Conservation (phyloP, 2,888 invertebrate species). For the Synergus umbraculus region DNA sequence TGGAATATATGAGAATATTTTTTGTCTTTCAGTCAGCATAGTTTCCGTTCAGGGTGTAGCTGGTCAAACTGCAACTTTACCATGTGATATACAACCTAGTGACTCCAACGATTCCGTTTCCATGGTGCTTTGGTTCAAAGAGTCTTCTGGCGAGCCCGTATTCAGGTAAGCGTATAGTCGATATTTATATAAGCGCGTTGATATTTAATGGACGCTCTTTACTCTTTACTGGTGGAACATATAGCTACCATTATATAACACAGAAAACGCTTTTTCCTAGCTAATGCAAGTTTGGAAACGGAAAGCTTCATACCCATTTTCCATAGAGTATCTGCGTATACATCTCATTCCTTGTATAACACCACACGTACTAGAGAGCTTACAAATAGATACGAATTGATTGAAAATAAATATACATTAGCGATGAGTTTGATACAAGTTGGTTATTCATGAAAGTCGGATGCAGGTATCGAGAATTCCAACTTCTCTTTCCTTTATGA, state of each 20-base stretch:
- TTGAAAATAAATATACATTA: neutral
- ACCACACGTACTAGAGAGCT: neutral
- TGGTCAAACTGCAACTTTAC: conserved; percentile 89
- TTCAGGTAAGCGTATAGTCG: conserved; percentile 84
- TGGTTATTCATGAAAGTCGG: neutral
- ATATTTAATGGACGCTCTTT: neutral
- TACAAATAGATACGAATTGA: neutral
- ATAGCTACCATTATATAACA: neutral
- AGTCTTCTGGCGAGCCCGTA: conserved; percentile 85
- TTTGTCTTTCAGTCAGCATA: conserved; percentile 85
- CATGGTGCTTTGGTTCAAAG: conserved; percentile 95
- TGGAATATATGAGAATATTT: conserved; percentile 40
- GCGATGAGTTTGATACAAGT: neutral
- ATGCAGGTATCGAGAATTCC: neutral
- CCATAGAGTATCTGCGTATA: neutral
- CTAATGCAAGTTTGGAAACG: neutral
- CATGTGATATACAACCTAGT: conserved; percentile 92
- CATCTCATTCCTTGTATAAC: neutral
- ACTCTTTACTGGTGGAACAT: neutral
- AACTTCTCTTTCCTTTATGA: neutral
- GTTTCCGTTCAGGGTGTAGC: conserved; percentile 91
- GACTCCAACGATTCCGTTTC: conserved; percentile 90
- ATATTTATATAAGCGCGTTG: neutral
- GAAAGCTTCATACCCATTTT: neutral
- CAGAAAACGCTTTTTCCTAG: neutral